phyloP scores from a whole-genome alignment of 2,888 invertebrate species.

The Electrophaes corylata region DNA sequence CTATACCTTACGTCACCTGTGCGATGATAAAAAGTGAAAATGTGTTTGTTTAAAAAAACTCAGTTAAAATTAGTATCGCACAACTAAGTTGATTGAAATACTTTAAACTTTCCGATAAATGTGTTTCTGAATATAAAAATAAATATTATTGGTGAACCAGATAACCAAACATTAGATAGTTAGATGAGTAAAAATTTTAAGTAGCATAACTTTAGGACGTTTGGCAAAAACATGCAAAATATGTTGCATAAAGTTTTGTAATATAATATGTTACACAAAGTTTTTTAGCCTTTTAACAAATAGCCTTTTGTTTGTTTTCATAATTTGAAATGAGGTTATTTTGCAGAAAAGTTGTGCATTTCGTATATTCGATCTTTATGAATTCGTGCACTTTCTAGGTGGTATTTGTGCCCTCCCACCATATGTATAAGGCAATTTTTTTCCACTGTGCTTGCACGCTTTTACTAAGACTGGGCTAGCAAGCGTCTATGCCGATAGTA shows the following conservation, averaged over 20 bases:
- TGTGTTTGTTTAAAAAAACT: conserved; percentile 16
- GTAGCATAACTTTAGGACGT: background rate
- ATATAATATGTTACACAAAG: no score
- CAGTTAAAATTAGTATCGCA: background rate
- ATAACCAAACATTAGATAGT: background rate
- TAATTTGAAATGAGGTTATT: background rate
- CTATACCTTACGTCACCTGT: conserved; percentile 43
- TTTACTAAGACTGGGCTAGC: background rate
- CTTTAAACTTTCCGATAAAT: no score
- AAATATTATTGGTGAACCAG: background rate
- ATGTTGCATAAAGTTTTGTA: background rate
- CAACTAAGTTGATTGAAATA: background rate
- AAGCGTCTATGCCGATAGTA: background rate
- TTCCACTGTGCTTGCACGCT: background rate
- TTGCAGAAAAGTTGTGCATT: background rate
- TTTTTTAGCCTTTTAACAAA: no score
- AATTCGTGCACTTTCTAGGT: background rate
- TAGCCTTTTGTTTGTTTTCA: no score
- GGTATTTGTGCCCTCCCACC: background rate
- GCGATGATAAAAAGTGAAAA: conserved; percentile 58
- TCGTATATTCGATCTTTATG: background rate
- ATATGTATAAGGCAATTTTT: background rate
- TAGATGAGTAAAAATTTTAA: background rate
- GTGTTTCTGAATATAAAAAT: no score
- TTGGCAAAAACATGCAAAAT: background rate